A percentile compares a stretch with the other conserved stretches of the same genome.
These are phyloP conservation scores for Epinephelus malabaricus DNA, from an alignment of 2,797 vertebrate species.

Conservation along the genomic window DNA sequence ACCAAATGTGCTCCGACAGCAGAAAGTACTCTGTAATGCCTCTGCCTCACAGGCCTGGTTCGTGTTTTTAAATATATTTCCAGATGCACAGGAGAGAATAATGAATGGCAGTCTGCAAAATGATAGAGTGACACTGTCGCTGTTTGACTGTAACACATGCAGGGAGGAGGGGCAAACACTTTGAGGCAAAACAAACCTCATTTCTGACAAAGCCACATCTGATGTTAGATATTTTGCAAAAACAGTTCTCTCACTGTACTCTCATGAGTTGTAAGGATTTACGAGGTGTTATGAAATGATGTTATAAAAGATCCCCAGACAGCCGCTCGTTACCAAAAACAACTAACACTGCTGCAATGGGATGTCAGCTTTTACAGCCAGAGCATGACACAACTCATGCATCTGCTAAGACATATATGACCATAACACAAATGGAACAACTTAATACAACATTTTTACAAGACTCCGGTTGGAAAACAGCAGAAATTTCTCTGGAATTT, in stretches of 20 bases:
- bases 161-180: background rate
- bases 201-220: slow-evolving; percentile 1
- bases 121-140: slow-evolving; percentile 19
- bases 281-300: slow-evolving; percentile 22
- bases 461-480: background rate
- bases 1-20: slow-evolving; percentile 56
- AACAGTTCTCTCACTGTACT: background rate
- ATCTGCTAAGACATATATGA: slow-evolving; percentile 6
- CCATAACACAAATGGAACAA: slow-evolving; percentile 9
- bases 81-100: slow-evolving; percentile 51
- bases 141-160: slow-evolving; percentile 6
- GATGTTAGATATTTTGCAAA: background rate
- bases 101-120: slow-evolving; percentile 28
- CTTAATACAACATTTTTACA: background rate
- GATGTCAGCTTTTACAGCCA: slow-evolving; percentile 37
- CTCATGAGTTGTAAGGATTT: slow-evolving; percentile 19
- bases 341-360: slow-evolving; percentile 30
- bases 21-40: slow-evolving; percentile 42
- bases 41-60: slow-evolving; percentile 43
- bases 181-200: background rate
- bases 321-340: slow-evolving; percentile 30
- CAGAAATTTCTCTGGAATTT: background rate
- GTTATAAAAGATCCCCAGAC: slow-evolving; percentile 34
- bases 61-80: slow-evolving; percentile 62
- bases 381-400: slow-evolving; percentile 3